Evolutionary conservation across 2,797 vertebrate genomes (phyloP).

Genomic region (Crypturellus tataupa): DNA sequence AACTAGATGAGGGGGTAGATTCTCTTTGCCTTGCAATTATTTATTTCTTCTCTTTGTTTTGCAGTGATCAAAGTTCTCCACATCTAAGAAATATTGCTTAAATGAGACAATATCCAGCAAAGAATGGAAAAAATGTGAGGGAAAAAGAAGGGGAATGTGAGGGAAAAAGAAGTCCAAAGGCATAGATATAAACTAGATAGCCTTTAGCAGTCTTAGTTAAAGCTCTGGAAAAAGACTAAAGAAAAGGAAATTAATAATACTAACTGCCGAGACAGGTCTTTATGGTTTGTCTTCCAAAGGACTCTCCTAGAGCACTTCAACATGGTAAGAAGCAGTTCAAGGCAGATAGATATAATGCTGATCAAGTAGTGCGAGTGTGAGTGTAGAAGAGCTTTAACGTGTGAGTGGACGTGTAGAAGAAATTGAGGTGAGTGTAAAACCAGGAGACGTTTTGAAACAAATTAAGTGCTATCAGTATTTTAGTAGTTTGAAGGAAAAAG

Average conservation of each 20-base stretch:
- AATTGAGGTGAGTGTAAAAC: background rate
- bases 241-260: too few species aligned
- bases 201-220: background rate
- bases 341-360: background rate
- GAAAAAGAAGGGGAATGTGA: background rate
- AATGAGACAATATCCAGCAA: background rate
- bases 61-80: background rate
- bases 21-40: background rate
- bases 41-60: background rate
- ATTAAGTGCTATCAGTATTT: background rate
- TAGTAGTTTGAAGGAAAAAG: background rate
- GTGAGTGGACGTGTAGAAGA: background rate
- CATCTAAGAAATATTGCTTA: background rate
- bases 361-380: rapidly evolving
- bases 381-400: too few species aligned
- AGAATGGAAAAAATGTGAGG: background rate
- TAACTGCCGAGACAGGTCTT: background rate
- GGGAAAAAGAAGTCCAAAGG: background rate
- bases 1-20: background rate
- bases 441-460: background rate
- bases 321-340: background rate
- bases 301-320: background rate
- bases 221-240: background rate
- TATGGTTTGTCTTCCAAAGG: background rate
- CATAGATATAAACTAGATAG: background rate